Evolutionary conservation across 2,113 vertebrate genomes (phyloP).

Genomic region (Calonectris borealis): DNA sequence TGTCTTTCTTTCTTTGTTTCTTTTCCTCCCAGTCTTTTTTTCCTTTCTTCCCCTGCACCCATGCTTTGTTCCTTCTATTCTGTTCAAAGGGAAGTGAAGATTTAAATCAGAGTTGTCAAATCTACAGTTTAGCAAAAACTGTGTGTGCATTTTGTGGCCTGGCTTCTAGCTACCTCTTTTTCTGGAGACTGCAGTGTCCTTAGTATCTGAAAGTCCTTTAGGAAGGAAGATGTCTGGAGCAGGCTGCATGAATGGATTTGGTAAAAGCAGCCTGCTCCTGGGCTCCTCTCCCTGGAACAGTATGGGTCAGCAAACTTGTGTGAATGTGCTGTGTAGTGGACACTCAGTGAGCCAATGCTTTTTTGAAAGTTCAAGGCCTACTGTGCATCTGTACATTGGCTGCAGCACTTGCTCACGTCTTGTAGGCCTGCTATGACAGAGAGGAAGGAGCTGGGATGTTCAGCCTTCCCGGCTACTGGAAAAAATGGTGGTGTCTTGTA

Average conservation of each 20-base stretch:
- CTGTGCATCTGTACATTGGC: rapidly evolving
- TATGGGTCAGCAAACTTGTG: neutral
- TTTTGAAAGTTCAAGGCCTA: neutral
- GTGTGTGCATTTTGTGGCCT: neutral
- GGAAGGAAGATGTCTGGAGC: neutral
- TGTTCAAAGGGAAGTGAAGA: neutral
- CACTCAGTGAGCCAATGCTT: neutral
- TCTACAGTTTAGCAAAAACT: neutral
- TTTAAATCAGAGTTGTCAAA: neutral
- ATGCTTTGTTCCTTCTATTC: neutral
- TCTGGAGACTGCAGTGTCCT: neutral
- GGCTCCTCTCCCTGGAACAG: neutral
- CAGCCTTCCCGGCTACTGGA: neutral
- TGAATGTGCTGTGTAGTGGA: neutral
- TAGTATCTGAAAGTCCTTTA: neutral
- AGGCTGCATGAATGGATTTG: neutral
- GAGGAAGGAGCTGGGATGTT: neutral
- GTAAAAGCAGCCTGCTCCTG: neutral
- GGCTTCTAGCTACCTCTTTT: neutral
- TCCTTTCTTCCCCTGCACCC: neutral
- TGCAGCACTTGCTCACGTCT: neutral
- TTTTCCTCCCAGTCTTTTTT: neutral
- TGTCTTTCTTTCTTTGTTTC: neutral
- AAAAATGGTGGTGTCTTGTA: neutral
- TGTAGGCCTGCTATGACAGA: neutral